These are phyloP conservation scores for Lycopodina hypogea DNA, from an alignment of 37 sponge, comb jelly and placozoan species.

Conservation along the genomic window DNA sequence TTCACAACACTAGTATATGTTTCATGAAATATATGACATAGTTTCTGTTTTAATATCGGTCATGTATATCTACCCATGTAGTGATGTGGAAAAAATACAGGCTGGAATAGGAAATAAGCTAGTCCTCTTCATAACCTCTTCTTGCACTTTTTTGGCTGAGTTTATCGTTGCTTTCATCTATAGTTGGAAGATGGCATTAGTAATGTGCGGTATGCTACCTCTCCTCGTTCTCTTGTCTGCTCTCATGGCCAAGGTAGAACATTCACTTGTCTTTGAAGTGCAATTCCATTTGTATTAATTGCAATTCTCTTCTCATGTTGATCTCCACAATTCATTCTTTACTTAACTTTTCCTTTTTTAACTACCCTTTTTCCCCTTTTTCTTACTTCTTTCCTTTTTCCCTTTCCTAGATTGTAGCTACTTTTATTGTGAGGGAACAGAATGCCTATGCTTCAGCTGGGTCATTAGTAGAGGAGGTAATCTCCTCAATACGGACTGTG, in stretches of 20 bases:
- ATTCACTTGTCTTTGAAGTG: too few relatives aligned
- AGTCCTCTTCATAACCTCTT: conserved; percentile 63
- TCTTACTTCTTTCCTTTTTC: too few relatives aligned
- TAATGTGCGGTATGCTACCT: conserved; percentile 69
- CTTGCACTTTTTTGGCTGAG: conserved; percentile 72
- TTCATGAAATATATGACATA: too few relatives aligned
- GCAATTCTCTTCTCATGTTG: too few relatives aligned
- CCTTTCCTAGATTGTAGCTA: conserved; percentile 44
- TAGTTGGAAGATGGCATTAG: conserved; percentile 88
- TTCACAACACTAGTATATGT: too few relatives aligned
- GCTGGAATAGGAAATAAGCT: conserved; percentile 92
- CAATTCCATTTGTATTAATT: too few relatives aligned
- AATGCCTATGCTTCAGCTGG: conserved; percentile 90
- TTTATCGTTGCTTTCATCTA: conserved; percentile 66
- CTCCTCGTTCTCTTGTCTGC: conserved; percentile 41
- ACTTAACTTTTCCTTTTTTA: too few relatives aligned
- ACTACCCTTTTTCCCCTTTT: too few relatives aligned
- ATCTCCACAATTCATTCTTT: too few relatives aligned
- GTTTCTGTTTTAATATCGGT: too few relatives aligned
- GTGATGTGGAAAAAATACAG: conserved; percentile 93
- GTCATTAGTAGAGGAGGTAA: conserved; percentile 81
- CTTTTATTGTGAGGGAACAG: conserved; percentile 69
- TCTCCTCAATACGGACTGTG: conserved; percentile 88
- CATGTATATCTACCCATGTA: too few relatives aligned
- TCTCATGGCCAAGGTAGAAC: conserved; percentile 60